Base-by-base conservation (phyloP, 1,140 invertebrate genomes). In the Eumeta japonica region DNA sequence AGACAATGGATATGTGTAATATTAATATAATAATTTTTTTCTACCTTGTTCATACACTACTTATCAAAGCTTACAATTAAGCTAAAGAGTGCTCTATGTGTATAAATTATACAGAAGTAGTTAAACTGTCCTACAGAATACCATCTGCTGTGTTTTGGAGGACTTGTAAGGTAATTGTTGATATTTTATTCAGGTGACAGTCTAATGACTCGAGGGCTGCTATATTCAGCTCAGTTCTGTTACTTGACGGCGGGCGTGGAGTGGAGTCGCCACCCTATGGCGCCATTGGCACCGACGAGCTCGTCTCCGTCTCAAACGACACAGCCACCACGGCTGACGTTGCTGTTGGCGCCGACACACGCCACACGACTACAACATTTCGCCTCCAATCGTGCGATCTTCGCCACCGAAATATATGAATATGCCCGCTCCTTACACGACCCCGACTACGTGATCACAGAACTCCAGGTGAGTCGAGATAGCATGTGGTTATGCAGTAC, bases 331-430 rank as follows among this genome's bases (percentile, higher is more conserved):
- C 62, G 67, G 16, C 60, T 63, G 20, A 75, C 94, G 27, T 85
- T 92, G 15, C 76, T 96, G 10, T 80, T 97, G 39, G 91, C 30
- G 82, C 88, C 1, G 84, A 86, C 54, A 79, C 81, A 33, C 66
- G 78, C 38, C n/a, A n/a, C 80, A 45, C 79, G 46, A 11, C 54
- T 67, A 32, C 10, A 33, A 1, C 45, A 44, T 46, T 90, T 94
- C 70, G 84, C 86, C 9, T 85, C 81, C 18, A 87, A 86, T 55
- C 84, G 90, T 61, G 90, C 92, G 3, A 88, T 97, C 33, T 90
- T 95, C 75, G 86, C 93, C 59, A 97, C 93, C 0, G 92, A 97
- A 73, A 88, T 96, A 35, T 97, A 94, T 63, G 94, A 97, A 68
- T 97, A 93, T 68, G 93, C 92, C 0, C 82, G 87, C 30, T 85